A percentile compares a stretch with the other conserved stretches of the same genome.
phyloP scores from a whole-genome alignment of 2,113 vertebrate genomes.

The Heteronetta atricapilla region DNA sequence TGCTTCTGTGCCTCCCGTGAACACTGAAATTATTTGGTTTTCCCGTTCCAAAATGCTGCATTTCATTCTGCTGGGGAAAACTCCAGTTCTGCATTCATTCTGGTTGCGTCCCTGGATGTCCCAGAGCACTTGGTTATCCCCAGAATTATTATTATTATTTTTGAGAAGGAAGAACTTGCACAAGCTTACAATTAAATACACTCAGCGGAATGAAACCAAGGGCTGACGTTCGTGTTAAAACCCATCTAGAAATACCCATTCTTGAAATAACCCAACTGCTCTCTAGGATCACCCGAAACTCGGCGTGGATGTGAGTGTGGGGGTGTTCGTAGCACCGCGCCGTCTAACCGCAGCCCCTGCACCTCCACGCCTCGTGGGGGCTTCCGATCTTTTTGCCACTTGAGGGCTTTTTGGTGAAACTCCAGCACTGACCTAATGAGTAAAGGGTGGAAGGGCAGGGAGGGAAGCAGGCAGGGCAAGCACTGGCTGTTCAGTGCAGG shows the following conservation, averaged over 20 bases:
- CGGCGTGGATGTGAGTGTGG: background rate
- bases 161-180: background rate
- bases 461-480: background rate
- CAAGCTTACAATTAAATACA: background rate
- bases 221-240: background rate
- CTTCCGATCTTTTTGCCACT: background rate
- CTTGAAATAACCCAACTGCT: rapidly evolving
- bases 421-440: background rate
- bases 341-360: background rate
- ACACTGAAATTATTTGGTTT: background rate
- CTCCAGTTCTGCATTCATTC: rapidly evolving
- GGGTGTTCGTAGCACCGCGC: rapidly evolving
- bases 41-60: background rate
- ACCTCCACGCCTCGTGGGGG: background rate
- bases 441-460: background rate
- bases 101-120: background rate
- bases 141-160: background rate
- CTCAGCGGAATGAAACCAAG: background rate
- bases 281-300: background rate
- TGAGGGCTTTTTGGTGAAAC: background rate
- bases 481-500: rapidly evolving
- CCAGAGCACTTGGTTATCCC: background rate
- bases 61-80: background rate
- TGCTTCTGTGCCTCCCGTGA: background rate
- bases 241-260: background rate